These are phyloP conservation scores for Heterodera carotae DNA, from an alignment of 1,140 invertebrate species.

Conservation along the genomic window DNA sequence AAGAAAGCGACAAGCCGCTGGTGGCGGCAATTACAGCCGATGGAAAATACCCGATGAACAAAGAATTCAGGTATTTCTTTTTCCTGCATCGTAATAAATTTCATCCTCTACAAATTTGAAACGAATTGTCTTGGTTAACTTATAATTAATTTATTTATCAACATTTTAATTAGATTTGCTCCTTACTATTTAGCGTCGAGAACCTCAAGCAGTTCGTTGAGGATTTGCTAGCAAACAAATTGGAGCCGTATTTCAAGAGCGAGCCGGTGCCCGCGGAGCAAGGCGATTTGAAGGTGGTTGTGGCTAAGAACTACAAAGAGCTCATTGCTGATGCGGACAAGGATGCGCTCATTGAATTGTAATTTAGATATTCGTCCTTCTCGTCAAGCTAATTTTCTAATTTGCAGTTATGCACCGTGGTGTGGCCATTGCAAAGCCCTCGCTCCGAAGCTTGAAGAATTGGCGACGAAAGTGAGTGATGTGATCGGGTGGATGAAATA, in stretches of 20 bases:
- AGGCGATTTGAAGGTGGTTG: slow-evolving; percentile 76
- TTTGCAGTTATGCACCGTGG: slow-evolving; percentile 84
- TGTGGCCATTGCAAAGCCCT: slow-evolving; percentile 98
- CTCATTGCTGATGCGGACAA: slow-evolving; percentile 85
- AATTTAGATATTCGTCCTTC: slow-evolving; percentile 1
- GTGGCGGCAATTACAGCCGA: slow-evolving; percentile 79
- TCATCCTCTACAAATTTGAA: no score
- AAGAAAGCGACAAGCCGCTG: slow-evolving; percentile 84
- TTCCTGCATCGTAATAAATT: no score
- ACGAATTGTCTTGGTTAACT: no score
- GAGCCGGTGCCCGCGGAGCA: slow-evolving; percentile 86
- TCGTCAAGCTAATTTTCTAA: slow-evolving; percentile 66
- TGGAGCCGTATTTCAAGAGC: slow-evolving; percentile 92
- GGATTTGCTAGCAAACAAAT: slow-evolving; percentile 78
- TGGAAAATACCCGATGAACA: slow-evolving; percentile 85
- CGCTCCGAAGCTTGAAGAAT: slow-evolving; percentile 86
- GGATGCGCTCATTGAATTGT: slow-evolving; percentile 87
- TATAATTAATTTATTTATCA: no score
- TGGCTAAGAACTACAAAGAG: slow-evolving; percentile 94
- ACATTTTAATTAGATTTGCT: no score
- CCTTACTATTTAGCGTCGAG: slow-evolving; percentile 73
- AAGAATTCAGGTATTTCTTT: slow-evolving; percentile 74
- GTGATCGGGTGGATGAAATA: not conserved
- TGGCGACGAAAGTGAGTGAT: slow-evolving; percentile 76
- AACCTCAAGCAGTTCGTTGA: slow-evolving; percentile 84